Base-by-base conservation (phyloP, 2,888 invertebrate species). In the Julus scanicus region DNA sequence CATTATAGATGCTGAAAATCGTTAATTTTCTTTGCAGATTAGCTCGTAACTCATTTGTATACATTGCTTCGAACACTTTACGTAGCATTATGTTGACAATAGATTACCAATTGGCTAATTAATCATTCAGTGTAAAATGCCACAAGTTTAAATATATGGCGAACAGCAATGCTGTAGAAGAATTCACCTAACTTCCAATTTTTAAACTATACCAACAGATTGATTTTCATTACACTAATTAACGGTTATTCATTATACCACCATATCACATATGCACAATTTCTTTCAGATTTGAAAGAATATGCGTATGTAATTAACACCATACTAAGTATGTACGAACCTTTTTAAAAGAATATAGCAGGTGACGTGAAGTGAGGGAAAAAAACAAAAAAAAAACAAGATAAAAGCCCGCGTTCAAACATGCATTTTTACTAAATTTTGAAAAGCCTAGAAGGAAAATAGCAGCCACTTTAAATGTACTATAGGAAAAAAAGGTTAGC, bases 331-430 rank as follows among this genome's bases (percentile, higher is more conserved):
- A n/a, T n/a, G n/a, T n/a, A n/a, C n/a, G n/a, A n/a, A n/a, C n/a
- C n/a, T 63, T 63, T 63, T 20, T 63, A n/a, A 63, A 63, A 63
- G 63, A 63, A 63, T 63, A n/a, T n/a, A n/a, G n/a, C n/a, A n/a
- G n/a, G n/a, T n/a, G n/a, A 44, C 44, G 44, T 6, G 6, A 44
- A 37, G 37, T 29, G 80, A 80, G 9, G 71, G 29, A 71, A 71
- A 63, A n/a, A 37, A 29, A 53, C 53, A 5, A 44, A 5, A 53
- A 13, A 53, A 53, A 53, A 53, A 53, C 53, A 15, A 13, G 37
- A 37, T 15, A 11, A 13, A 11, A 71, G 6, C 57, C 11, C 29
- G 20, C 13, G 2, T 37, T 11, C 11, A 37, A 13, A 37, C 29
- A 8, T 37, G 15, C 6, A 11, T 80, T 80, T 80, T 37, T 15